Evolutionary conservation across 2,113 vertebrate species (phyloP).

Genomic region (Chroicocephalus ridibundus): DNA sequence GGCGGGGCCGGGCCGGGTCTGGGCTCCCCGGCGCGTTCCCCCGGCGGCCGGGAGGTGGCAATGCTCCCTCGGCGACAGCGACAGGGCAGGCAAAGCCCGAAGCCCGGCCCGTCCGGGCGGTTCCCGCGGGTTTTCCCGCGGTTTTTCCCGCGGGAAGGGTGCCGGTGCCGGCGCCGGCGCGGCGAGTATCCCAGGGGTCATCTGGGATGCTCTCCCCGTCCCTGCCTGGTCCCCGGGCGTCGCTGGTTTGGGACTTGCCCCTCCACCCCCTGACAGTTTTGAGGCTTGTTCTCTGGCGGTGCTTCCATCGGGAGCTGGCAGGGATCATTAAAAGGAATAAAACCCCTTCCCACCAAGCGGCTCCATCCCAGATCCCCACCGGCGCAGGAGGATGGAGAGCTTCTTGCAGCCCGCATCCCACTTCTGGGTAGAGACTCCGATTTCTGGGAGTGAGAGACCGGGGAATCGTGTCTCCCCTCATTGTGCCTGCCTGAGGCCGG

Average conservation of each 20-base stretch:
- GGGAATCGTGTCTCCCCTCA: accelerated
- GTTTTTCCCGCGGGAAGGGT: not conserved
- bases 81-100: not conserved
- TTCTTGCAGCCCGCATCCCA: accelerated
- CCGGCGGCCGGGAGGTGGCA: not conserved
- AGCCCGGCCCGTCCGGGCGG: not conserved
- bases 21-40: not conserved
- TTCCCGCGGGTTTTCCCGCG: not conserved
- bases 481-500: not conserved
- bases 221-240: not conserved
- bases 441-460: not conserved
- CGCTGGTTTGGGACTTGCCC: not conserved
- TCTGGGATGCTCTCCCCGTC: not conserved
- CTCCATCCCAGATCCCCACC: not conserved
- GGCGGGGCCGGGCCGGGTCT: not conserved
- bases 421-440: not conserved
- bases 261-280: accelerated
- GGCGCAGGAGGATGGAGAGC: not conserved
- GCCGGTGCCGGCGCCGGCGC: too few species aligned
- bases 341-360: too few species aligned
- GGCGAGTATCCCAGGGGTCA: too few species aligned
- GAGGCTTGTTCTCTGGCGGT: not conserved
- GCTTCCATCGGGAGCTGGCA: not conserved
- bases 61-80: not conserved
- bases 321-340: not conserved